Conservation (phyloP, 2,888 invertebrate species). For the Pristionchus mayeri region DNA sequence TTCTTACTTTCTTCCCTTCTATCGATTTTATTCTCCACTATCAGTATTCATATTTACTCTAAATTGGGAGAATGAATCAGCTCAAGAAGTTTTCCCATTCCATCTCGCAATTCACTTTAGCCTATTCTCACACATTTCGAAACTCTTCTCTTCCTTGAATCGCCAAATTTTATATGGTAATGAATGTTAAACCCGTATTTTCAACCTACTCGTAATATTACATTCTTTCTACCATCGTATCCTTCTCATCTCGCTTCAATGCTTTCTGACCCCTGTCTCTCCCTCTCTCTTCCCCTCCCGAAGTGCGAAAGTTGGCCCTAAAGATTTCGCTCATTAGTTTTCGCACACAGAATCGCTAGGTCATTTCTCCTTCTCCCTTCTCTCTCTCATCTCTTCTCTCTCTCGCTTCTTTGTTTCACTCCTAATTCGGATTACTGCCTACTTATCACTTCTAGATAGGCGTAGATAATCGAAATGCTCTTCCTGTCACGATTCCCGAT, state of each 20-base stretch:
- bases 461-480: too few relatives aligned
- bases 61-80: constrained; percentile 23
- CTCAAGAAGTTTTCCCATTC: background rate
- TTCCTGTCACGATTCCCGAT: too few relatives aligned
- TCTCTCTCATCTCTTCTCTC: constrained; percentile 4
- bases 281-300: background rate
- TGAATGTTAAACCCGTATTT: background rate
- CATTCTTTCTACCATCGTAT: constrained; percentile 13
- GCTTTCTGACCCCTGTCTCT: constrained; percentile 19
- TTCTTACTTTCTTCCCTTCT: background rate
- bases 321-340: background rate
- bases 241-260: background rate
- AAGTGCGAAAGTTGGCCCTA: constrained; percentile 14
- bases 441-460: constrained; percentile 23
- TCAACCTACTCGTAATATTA: background rate
- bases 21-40: background rate
- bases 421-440: background rate
- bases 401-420: constrained; percentile 7
- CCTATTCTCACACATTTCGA: background rate
- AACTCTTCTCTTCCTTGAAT: background rate
- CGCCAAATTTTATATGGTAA: background rate
- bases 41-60: constrained; percentile 27
- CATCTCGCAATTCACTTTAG: background rate
- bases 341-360: constrained; percentile 16
- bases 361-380: background rate